phyloP scores from a whole-genome alignment of 2,888 invertebrate species.

The Subacronicta megacephala region DNA sequence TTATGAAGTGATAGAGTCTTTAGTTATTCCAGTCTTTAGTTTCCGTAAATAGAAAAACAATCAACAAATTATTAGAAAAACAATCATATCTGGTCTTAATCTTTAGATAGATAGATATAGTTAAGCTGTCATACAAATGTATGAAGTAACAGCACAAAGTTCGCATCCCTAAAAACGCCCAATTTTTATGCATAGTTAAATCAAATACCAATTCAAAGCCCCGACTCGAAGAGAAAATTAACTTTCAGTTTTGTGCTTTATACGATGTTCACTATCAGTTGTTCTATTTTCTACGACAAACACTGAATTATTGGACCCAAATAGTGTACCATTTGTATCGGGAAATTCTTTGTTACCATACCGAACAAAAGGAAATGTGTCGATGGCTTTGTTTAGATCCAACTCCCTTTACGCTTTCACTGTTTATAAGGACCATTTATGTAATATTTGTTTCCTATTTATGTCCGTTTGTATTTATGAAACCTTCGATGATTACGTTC shows the following conservation, averaged over 20 bases:
- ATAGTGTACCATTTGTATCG: slow-evolving; percentile 43
- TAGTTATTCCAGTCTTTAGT: too few relatives aligned
- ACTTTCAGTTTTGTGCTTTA: slow-evolving; percentile 13
- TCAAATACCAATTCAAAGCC: background rate
- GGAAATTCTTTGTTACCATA: slow-evolving; percentile 39
- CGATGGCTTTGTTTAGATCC: slow-evolving; percentile 24
- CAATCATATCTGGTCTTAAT: too few relatives aligned
- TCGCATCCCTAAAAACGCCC: too few relatives aligned
- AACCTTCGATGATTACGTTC: slow-evolving; percentile 4
- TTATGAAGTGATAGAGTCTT: too few relatives aligned
- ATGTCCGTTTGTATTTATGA: too few relatives aligned
- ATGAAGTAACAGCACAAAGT: too few relatives aligned
- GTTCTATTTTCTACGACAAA: slow-evolving; percentile 29
- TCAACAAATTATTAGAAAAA: too few relatives aligned
- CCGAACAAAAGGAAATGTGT: slow-evolving; percentile 30
- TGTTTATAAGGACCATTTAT: slow-evolving; percentile 28
- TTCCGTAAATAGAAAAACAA: too few relatives aligned
- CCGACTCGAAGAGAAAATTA: slow-evolving; percentile 11
- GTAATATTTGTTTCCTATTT: slow-evolving; percentile 9
- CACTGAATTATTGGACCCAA: slow-evolving; percentile 40
- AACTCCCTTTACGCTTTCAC: slow-evolving; percentile 13
- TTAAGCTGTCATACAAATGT: too few relatives aligned
- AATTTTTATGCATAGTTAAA: too few relatives aligned
- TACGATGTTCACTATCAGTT: slow-evolving; percentile 33
- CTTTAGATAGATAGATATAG: too few relatives aligned